Base-by-base conservation (phyloP, 2,888 invertebrate species). In the Calameuta filiformis region DNA sequence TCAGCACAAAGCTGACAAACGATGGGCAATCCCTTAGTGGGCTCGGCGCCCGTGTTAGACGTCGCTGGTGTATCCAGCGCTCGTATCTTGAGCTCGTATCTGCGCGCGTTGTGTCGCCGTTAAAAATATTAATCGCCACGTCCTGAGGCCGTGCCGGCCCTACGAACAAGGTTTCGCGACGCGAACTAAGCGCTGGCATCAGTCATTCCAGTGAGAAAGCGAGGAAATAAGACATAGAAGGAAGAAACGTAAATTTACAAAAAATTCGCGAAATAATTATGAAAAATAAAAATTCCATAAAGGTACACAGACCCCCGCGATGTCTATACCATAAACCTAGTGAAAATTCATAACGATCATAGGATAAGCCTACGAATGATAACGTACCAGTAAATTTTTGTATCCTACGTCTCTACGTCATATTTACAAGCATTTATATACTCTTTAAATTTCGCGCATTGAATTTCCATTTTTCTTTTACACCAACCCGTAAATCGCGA, bases 51-150 rank as follows among this genome's bases (percentile, higher is more conserved):
- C 78, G 77, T 83, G 84, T 84, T 80, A 74, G 35, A 73, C 79
- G 77, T 80, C 79, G 76, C 77, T 75, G 76, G 73, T 69, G 73
- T 76, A 79, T 80, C 79, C 75, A 75, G 69, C 76, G 30, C 15
- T n/a, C 77, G 77, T 81, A 85, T 83, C 82, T 81, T 23, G 31
- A 75, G 77, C 79, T 78, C 77, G 79, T 75, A 80, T 77, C 75
- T 75, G 71, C 77, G 71, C 77, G 69, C 34, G 73, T 74, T 75
- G 77, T 80, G 83, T 84, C 80, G 76, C 79, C 79, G 79, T 83
- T 82, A 84, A 85, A 82, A 84, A 84, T 83, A 84, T 84, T 83
- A 84, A 87, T 85, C 83, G 80, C 76, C 76, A 71, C 33, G 71
- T 71, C 71, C 31, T 31, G 73, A 40, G 23, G 34, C 34, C 76